Conservation (phyloP, 1,140 invertebrate genomes). For the Temnothorax nylanderi region DNA sequence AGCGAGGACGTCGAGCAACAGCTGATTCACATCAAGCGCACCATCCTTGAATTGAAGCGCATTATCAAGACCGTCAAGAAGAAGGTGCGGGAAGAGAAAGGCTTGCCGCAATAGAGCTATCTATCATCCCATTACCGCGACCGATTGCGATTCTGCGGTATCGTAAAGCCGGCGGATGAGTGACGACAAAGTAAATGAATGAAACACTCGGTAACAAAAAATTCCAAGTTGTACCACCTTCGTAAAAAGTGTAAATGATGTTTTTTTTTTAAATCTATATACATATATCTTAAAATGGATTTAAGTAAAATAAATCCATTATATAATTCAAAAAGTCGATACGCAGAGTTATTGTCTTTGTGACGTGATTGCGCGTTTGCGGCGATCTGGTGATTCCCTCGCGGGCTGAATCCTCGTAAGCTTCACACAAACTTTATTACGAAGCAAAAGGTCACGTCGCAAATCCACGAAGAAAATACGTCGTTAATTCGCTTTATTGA, state of each 20-base stretch:
- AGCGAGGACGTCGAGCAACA: constrained; percentile 81
- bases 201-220: constrained; percentile 1
- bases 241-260: neutral
- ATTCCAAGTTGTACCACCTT: neutral
- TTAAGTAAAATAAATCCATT: neutral
- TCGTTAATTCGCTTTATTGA: constrained; percentile 76
- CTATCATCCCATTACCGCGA: neutral
- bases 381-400: neutral
- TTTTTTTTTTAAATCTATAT: neutral
- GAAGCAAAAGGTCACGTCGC: neutral
- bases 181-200: neutral
- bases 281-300: neutral
- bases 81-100: constrained; percentile 42
- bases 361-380: neutral
- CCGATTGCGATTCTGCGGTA: neutral
- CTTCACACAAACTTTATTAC: neutral
- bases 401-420: neutral
- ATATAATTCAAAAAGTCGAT: neutral
- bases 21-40: constrained; percentile 80
- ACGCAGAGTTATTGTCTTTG: neutral
- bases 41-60: constrained; percentile 79
- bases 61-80: constrained; percentile 75
- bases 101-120: neutral
- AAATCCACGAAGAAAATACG: neutral
- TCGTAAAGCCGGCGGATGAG: neutral